Conservation (phyloP, 2,113 vertebrate genomes). For the Dolichotis patagonum region DNA sequence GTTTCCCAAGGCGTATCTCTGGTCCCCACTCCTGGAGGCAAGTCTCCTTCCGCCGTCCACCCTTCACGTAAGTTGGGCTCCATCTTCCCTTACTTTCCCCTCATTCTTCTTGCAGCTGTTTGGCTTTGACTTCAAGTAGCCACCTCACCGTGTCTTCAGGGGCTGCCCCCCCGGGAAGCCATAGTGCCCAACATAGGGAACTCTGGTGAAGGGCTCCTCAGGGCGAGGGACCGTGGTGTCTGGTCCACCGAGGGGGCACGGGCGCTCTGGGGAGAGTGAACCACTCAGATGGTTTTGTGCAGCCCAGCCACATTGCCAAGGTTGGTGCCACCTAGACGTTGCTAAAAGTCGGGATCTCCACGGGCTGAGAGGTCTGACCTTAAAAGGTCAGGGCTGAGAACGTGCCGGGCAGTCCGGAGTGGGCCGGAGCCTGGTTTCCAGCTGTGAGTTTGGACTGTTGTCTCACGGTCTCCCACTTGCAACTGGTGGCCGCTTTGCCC, state of each 20-base stretch:
- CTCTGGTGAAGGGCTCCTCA: no score
- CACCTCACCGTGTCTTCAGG: background rate
- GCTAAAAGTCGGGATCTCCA: background rate
- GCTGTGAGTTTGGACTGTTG: background rate
- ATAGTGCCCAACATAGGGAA: background rate
- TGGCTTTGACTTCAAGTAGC: background rate
- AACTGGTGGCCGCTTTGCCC: background rate
- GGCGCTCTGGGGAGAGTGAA: background rate
- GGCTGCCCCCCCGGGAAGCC: background rate
- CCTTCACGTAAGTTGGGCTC: constrained; percentile 56
- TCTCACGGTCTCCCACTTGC: background rate
- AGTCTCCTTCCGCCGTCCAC: background rate
- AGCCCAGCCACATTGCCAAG: background rate
- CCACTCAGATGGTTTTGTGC: background rate
- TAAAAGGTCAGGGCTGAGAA: background rate
- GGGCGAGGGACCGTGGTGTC: background rate
- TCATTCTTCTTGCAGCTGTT: background rate
- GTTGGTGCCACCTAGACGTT: background rate
- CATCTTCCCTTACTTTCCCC: background rate
- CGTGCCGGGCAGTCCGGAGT: background rate
- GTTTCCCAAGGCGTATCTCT: background rate
- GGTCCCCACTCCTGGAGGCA: constrained; percentile 23
- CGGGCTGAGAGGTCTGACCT: background rate
- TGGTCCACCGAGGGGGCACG: background rate
- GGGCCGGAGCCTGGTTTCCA: background rate